A percentile compares a stretch with the other conserved stretches of the same genome.
These are phyloP conservation scores for Sarcophilus harrisii DNA, from an alignment of 2,797 vertebrate genomes.

Conservation along the genomic window DNA sequence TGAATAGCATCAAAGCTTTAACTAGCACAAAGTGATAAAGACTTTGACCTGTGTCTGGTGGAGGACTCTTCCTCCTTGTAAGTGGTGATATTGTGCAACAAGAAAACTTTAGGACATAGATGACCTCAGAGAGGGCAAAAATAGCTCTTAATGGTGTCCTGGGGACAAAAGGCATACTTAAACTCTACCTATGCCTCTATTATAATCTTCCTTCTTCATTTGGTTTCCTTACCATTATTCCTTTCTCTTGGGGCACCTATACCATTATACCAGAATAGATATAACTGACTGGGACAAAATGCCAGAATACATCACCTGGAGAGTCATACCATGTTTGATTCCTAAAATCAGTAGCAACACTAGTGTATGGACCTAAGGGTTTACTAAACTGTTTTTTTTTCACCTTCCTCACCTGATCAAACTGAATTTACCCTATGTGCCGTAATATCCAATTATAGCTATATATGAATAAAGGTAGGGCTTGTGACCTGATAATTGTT, in stretches of 20 bases:
- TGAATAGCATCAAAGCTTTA: background rate
- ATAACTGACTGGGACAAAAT: background rate
- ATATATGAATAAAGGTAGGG: background rate
- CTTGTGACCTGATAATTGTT: background rate
- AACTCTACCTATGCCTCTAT: background rate
- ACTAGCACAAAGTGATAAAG: background rate
- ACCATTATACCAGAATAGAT: background rate
- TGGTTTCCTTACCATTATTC: background rate
- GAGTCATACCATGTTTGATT: background rate
- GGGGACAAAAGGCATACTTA: background rate
- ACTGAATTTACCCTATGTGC: background rate
- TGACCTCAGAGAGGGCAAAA: background rate
- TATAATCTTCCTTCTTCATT: background rate
- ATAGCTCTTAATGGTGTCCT: background rate
- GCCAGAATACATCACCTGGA: background rate
- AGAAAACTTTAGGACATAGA: background rate
- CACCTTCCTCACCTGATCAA: background rate
- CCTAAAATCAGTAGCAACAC: background rate
- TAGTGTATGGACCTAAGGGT: too few relatives aligned
- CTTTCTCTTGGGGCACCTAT: background rate
- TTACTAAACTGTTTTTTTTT: background rate
- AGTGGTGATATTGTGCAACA: background rate
- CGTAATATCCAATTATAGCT: background rate
- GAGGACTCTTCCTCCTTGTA: background rate
- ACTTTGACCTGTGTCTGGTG: background rate